A percentile compares a stretch with the other conserved stretches of the same genome.
Evolutionary conservation across 2,113 vertebrate genomes (phyloP).

Genomic region (Stigmatopora nigra): DNA sequence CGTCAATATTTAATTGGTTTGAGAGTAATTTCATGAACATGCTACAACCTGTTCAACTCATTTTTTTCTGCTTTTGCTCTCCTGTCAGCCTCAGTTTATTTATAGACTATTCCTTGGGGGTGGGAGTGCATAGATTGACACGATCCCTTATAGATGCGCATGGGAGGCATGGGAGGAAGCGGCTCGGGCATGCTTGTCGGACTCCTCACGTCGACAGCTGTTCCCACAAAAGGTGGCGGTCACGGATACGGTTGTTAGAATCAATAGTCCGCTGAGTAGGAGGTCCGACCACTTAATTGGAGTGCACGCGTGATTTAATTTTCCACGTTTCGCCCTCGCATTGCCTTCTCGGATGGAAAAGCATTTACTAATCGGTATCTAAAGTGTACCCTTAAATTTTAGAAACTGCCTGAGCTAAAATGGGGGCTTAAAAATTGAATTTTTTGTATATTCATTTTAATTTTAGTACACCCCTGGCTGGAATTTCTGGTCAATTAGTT

Average conservation of each 20-base stretch:
- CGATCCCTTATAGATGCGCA: slow-evolving; percentile 32
- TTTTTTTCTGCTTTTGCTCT: slow-evolving; percentile 33
- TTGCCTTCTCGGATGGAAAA: no score
- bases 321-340: not conserved
- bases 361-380: no score
- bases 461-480: no score
- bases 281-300: slow-evolving; percentile 13
- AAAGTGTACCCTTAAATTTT: no score
- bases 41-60: slow-evolving; percentile 2
- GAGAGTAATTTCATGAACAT: not conserved
- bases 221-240: slow-evolving; percentile 27
- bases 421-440: no score
- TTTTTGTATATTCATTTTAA: no score
- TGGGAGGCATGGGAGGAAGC: slow-evolving; percentile 14
- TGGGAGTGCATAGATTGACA: slow-evolving; percentile 30
- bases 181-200: slow-evolving; percentile 30
- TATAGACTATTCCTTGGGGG: slow-evolving; percentile 47
- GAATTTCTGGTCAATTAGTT: no score
- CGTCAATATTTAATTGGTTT: no score
- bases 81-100: slow-evolving; percentile 49
- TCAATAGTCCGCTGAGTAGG: slow-evolving; percentile 11
- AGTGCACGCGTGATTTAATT: not conserved
- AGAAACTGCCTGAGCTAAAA: no score
- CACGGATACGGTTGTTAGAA: slow-evolving; percentile 12
- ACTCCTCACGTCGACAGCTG: slow-evolving; percentile 54